Evolutionary conservation across 2,888 invertebrate genomes (phyloP), one percentile per base, ranked within the genome.

Genomic region (Caenorhabditis drosophilae): DNA sequence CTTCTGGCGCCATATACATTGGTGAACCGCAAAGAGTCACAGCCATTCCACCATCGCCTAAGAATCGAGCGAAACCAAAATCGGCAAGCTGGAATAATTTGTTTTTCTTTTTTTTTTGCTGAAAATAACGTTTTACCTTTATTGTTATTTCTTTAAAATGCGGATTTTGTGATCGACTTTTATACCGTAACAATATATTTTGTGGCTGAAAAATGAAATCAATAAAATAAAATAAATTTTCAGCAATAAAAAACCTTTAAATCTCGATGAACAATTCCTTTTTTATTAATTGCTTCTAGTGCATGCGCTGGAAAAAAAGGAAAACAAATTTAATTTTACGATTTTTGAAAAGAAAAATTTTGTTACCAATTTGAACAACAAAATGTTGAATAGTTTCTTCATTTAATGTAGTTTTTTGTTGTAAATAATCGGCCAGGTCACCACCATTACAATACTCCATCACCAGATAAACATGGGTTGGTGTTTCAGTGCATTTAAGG

Each of bases 381-480:
- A 99, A 98, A 79, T 93, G 87, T 68, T 93, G 88, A 81, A 98
- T 96, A 4, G 97, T 98, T 84, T 93, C 93, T 86, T 98, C 98
- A 85, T 93, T 95, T 41, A 98, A 88, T 45, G 93, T 93, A 60
- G 93, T 92, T 86, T 95, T 95, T 46, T 90, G 89, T 84, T 89
- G 89, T 75, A 98, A 88, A 87, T 97, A 99, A 87, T 98, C 98
- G 20, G 96, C 95, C 85, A 98, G 87, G 86, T 98, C 98, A 22
- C 98, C 97, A 47, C 96, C 96, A 88, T 98, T 98, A 87, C 98
- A 98, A 86, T 59, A 80, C 90, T 98, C 97, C 95, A 98, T 98
- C 80, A 98, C 94, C 81, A 98, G 89, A 87, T 91, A 95, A 75
- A 98, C 96, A 87, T 94, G 91, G 79, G 91, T 90, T 71, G 90